Conservation (phyloP, 2,113 vertebrate species). For the Lophura nycthemera region DNA sequence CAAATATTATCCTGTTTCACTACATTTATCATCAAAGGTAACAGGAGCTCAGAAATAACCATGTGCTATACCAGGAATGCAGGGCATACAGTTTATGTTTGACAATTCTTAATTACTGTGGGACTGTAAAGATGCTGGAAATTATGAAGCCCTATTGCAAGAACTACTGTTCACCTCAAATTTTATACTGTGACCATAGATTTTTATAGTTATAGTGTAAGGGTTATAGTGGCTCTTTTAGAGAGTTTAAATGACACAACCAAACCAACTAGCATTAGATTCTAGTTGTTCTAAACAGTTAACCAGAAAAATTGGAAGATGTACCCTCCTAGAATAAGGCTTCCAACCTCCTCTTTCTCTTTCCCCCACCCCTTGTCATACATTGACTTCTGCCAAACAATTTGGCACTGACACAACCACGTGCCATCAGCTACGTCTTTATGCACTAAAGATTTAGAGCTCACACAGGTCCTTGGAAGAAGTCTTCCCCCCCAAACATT, state of each 20-base stretch:
- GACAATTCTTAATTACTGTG: slow-evolving; percentile 26
- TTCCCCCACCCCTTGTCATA: slow-evolving; percentile 36
- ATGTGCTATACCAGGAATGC: background rate
- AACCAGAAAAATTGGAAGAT: background rate
- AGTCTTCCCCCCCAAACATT: background rate
- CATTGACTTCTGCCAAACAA: slow-evolving; percentile 59
- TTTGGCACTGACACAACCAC: slow-evolving; percentile 32
- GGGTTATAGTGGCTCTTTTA: background rate
- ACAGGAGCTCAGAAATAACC: background rate
- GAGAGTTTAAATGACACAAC: background rate
- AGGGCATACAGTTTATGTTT: background rate
- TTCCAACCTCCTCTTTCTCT: slow-evolving; percentile 35
- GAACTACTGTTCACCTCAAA: slow-evolving; percentile 13
- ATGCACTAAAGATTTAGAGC: slow-evolving; percentile 30
- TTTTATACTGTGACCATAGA: background rate
- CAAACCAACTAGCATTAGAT: background rate
- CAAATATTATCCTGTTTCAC: slow-evolving; percentile 13
- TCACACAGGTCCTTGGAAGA: background rate
- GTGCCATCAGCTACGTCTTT: background rate
- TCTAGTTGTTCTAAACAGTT: background rate
- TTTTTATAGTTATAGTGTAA: background rate
- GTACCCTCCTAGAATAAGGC: slow-evolving; percentile 12
- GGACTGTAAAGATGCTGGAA: background rate
- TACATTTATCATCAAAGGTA: background rate
- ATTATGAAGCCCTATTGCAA: background rate